A percentile compares a stretch with the other conserved stretches of the same genome.
These are phyloP conservation scores for Nomada lathburiana DNA, from an alignment of 2,888 invertebrate genomes.

Conservation along the genomic window DNA sequence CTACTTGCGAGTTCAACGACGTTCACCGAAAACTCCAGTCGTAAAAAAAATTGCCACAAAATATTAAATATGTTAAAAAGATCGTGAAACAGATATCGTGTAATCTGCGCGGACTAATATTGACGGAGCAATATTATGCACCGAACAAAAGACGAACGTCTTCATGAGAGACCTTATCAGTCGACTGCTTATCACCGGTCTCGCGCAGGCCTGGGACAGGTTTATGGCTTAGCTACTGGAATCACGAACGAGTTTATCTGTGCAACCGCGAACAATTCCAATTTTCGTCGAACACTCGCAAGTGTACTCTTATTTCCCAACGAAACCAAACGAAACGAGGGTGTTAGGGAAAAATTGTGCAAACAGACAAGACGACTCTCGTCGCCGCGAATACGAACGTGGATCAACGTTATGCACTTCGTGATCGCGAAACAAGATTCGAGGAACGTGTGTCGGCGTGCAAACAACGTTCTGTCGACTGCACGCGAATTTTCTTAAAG, in stretches of 20 bases:
- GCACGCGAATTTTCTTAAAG: conserved; percentile 10
- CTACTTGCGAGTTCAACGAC: no score
- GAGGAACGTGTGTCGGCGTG: conserved; percentile 5
- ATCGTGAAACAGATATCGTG: not conserved
- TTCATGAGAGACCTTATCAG: conserved; percentile 59
- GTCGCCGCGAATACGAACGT: not conserved
- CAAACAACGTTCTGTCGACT: conserved; percentile 11
- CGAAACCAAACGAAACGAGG: not conserved
- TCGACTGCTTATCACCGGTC: conserved; percentile 51
- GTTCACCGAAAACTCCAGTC: no score
- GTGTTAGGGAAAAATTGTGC: not conserved
- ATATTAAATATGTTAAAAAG: no score
- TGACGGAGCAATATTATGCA: conserved; percentile 52
- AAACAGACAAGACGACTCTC: conserved; percentile 13
- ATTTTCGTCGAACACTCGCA: not conserved
- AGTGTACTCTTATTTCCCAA: not conserved
- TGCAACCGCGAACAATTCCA: conserved; percentile 27
- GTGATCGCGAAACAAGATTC: conserved; percentile 9
- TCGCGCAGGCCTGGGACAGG: conserved; percentile 55
- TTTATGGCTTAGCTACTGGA: conserved; percentile 63
- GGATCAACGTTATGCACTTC: not conserved
- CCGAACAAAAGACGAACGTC: conserved; percentile 15
- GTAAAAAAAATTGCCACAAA: no score
- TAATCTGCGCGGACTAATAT: not conserved
- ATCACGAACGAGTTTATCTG: conserved; percentile 48